Evolutionary conservation across 2,888 invertebrate genomes (phyloP), one percentile per base, ranked within the genome.

Genomic region (Agrypnus murinus): DNA sequence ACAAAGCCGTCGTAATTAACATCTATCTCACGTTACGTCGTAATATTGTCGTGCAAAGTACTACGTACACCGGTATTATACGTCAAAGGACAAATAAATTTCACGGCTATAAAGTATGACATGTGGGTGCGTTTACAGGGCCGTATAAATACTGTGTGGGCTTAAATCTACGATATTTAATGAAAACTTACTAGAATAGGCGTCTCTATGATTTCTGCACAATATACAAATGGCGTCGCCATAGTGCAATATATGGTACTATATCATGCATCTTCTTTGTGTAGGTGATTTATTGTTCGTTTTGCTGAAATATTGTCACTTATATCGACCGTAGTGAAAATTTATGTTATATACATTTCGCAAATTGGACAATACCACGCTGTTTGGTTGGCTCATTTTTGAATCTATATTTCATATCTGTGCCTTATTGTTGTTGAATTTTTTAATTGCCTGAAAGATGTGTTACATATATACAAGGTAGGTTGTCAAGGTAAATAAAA

Each of bases 261-360:
- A 67, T 67, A 73, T 71, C 73, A 70, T 48, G 57, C 70, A 63
- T 65, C 45, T 60, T 55, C 69, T 71, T 65, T 73, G 65, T 62
- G 45, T 17, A 40, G 38, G 48, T 69, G 68, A 73, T 73, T 73
- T 73, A 73, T 69, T 58, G 46, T 63, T 55, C 46, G 46, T 46
- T 59, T 38, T 69, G 65, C 65, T 69, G 65, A 71, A 69, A 69
- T 71, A 73, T 57, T 73, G 73, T 71, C 73, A 73, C 68, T 71
- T 69, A 73, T 60, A 71, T 73, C 36, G 71, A 71, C 67, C 40
- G 59, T 67, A 67, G 65, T 48, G 70, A 62, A 71, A 73, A 73
- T 73, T 73, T 73, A 73, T 73, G 73, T 59, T 63, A 66, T 36
- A 55, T 9, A 17, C 17, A 36, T 55, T 36, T 55, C 17, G 55